Percentiles rank a stretch among this genome's conserved stretches.
Conservation (phyloP, 1,140 invertebrate species). For the Drosophila tani region DNA sequence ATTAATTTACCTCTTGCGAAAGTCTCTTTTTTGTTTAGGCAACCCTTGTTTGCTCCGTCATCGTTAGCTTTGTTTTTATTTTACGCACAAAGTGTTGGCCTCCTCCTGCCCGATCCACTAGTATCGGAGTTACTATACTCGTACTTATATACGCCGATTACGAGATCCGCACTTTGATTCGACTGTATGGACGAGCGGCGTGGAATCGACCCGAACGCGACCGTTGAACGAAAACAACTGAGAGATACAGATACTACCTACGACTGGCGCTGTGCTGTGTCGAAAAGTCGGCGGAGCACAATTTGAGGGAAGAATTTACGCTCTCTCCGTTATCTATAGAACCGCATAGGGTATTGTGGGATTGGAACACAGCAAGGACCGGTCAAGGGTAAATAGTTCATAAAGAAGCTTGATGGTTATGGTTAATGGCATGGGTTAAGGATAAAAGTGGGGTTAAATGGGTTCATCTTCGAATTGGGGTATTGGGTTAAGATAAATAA, state of each 20-base stretch:
- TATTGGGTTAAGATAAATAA: neutral
- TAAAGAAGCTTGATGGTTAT: neutral
- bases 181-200: neutral
- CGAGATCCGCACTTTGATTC: slow-evolving; percentile 22
- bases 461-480: neutral
- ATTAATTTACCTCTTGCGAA: slow-evolving; percentile 48
- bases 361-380: slow-evolving; percentile 12
- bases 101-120: neutral
- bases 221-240: slow-evolving; percentile 45
- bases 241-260: slow-evolving; percentile 29
- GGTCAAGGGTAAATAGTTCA: slow-evolving; percentile 3
- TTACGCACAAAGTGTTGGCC: slow-evolving; percentile 4
- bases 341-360: slow-evolving; percentile 6
- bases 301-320: slow-evolving; percentile 7
- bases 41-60: slow-evolving; percentile 57
- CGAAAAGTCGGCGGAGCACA: neutral
- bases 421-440: neutral
- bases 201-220: slow-evolving; percentile 44
- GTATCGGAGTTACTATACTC: neutral
- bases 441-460: neutral
- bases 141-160: slow-evolving; percentile 16
- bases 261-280: slow-evolving; percentile 10
- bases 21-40: slow-evolving; percentile 32
- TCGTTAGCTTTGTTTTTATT: slow-evolving; percentile 30
- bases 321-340: slow-evolving; percentile 18